A percentile compares a stretch with the other conserved stretches of the same genome.
Conservation (phyloP, 2,888 invertebrate genomes). For the Agrilus mali region DNA sequence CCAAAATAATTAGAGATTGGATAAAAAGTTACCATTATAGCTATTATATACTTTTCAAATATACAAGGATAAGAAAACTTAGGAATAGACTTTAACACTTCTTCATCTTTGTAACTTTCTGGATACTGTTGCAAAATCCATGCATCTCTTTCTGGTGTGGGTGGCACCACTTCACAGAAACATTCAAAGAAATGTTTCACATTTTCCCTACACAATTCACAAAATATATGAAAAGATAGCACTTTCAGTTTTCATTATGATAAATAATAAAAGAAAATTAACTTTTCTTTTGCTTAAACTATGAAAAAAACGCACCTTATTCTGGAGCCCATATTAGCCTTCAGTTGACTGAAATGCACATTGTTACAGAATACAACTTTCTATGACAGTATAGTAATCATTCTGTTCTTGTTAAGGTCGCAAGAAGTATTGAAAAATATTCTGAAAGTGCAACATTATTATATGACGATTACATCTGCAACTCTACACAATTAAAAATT, state of each 20-base stretch:
- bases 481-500: too few species aligned
- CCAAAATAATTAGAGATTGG: constrained; percentile 10
- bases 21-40: not conserved
- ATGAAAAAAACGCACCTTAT: constrained; percentile 30
- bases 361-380: constrained; percentile 1
- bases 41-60: constrained; percentile 54
- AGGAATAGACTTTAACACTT: constrained; percentile 74
- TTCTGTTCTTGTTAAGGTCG: too few species aligned
- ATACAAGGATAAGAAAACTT: constrained; percentile 86
- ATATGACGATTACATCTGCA: too few species aligned
- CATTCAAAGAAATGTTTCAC: constrained; percentile 69
- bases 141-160: constrained; percentile 48
- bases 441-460: too few species aligned
- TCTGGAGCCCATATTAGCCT: constrained; percentile 37
- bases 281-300: constrained; percentile 1
- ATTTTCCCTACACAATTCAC: constrained; percentile 48
- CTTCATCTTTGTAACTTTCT: constrained; percentile 68
- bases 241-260: too few species aligned
- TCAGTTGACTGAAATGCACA: constrained; percentile 6
- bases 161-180: constrained; percentile 67
- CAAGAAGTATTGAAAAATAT: too few species aligned
- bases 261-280: too few species aligned
- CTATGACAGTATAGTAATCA: too few species aligned
- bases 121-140: constrained; percentile 79
- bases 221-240: too few species aligned